Evolutionary conservation across 2,888 invertebrate species (phyloP).

Genomic region (Boloria euphrosyne): DNA sequence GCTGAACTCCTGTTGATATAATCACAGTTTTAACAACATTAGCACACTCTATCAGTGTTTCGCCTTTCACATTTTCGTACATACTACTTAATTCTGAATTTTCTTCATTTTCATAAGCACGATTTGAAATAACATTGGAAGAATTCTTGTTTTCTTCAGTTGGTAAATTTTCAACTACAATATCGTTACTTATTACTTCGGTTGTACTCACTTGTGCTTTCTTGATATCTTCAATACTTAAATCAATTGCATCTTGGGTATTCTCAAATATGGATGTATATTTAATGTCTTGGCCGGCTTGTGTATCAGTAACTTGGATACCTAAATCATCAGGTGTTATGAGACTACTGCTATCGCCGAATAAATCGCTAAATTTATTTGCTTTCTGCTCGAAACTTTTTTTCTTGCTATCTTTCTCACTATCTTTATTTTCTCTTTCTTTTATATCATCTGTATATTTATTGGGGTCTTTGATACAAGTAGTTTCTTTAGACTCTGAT

Average conservation of each 20-base stretch:
- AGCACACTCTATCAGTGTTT: slow-evolving; percentile 38
- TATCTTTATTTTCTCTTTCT: slow-evolving; percentile 40
- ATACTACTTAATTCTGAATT: slow-evolving; percentile 10
- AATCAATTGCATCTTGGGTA: slow-evolving; percentile 62
- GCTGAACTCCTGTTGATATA: slow-evolving; percentile 62
- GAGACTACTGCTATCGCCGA: slow-evolving; percentile 72
- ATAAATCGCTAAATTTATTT: slow-evolving; percentile 64
- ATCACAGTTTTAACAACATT: slow-evolving; percentile 59
- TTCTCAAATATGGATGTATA: slow-evolving; percentile 62
- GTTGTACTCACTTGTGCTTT: slow-evolving; percentile 17
- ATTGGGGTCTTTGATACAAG: slow-evolving; percentile 41
- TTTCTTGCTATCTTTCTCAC: slow-evolving; percentile 41
- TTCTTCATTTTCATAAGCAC: slow-evolving; percentile 9
- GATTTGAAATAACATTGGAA: slow-evolving; percentile 1
- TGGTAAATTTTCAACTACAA: slow-evolving; percentile 22
- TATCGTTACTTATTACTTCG: slow-evolving; percentile 36
- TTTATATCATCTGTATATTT: slow-evolving; percentile 39
- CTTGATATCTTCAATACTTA: slow-evolving; percentile 41
- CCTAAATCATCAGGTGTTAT: slow-evolving; percentile 74
- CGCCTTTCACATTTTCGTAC: slow-evolving; percentile 34
- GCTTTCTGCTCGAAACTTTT: slow-evolving; percentile 28
- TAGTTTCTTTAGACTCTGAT: slow-evolving; percentile 43
- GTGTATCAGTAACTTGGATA: slow-evolving; percentile 43
- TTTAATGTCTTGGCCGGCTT: slow-evolving; percentile 39
- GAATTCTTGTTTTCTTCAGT: slow-evolving; percentile 18